Evolutionary conservation across 2,888 invertebrate genomes (phyloP).

Genomic region (Apamea epomidion): DNA sequence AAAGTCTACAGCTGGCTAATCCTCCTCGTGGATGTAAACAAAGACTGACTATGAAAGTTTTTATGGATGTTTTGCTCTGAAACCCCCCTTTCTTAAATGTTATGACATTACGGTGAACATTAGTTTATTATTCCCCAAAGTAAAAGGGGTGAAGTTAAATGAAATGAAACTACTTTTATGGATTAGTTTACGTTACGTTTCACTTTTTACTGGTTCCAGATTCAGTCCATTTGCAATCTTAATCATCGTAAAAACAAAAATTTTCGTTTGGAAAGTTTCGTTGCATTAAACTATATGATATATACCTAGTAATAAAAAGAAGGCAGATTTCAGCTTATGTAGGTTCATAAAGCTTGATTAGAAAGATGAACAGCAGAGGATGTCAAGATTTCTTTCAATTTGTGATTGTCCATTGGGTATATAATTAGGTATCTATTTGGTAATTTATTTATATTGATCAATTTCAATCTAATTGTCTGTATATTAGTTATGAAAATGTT

Average conservation of each 20-base stretch:
- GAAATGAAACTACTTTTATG: slow-evolving; percentile 51
- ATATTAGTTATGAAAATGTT: neutral
- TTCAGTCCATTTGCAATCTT: neutral
- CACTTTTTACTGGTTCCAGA: slow-evolving; percentile 14
- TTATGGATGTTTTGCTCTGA: slow-evolving; percentile 44
- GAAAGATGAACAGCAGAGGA: neutral
- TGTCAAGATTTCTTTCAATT: neutral
- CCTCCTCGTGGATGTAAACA: slow-evolving; percentile 42
- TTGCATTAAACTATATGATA: neutral
- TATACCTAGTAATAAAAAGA: neutral
- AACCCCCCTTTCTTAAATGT: slow-evolving; percentile 57
- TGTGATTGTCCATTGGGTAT: neutral
- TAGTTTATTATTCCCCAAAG: slow-evolving; percentile 54
- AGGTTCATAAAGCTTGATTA: neutral
- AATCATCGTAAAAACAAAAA: slow-evolving; percentile 31
- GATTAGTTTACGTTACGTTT: slow-evolving; percentile 26
- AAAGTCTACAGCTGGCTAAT: slow-evolving; percentile 25
- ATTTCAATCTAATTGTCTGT: neutral
- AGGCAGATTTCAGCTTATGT: neutral
- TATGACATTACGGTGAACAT: slow-evolving; percentile 52
- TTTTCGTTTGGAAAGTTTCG: neutral
- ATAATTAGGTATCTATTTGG: neutral
- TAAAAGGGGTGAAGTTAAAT: slow-evolving; percentile 43
- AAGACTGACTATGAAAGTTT: slow-evolving; percentile 46
- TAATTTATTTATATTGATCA: neutral